Evolutionary conservation across 2,888 invertebrate species (phyloP), one percentile per base, ranked within the genome.

Genomic region (Cosmorhoe ocellata): DNA sequence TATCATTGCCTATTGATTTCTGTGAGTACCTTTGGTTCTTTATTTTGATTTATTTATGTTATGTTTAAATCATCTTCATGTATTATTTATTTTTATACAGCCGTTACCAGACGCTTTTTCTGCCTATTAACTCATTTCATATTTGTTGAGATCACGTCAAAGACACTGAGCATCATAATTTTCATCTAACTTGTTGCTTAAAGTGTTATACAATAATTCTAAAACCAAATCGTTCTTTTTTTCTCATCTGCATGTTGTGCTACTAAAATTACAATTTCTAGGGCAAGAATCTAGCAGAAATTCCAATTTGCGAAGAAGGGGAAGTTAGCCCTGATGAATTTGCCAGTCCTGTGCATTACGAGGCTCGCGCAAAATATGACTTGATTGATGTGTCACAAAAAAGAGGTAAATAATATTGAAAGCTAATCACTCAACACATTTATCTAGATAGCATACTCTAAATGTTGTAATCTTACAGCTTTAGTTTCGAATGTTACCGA

Each of bases 401-500:
- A 70, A 85, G 92, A 82, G 90, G 91, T 91, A 74, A 58, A 44
- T 47, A 51, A 11, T 6, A 11, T 7, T n/a, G n/a, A n/a, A n/a
- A n/a, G n/a, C 9, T 14, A 13, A 5, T 7, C 9, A 28, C 22
- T 28, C 5, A 32, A 26, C 5, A 1, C 13, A 10, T 26, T 37
- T 24, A 3, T 18, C 5, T 18, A 18, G n/a, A n/a, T n/a, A n/a
- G n/a, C n/a, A n/a, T n/a, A n/a, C n/a, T n/a, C n/a, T n/a, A n/a
- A n/a, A n/a, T 27, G 0, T 28, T 45, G n/a, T 1, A 8, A 32
- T 48, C 0, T 85, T 91, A 44, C 79, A 94, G 94, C 92, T 54
- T 88, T 96, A 67, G 92, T 96, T 51, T 92, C 92, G 63, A 93
- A 94, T 32, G 94, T 95, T 41, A 92, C 93, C 45, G 94, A 93